phyloP scores from a whole-genome alignment of 37 sponge, comb jelly and placozoan species.

The Bolinopsis microptera region DNA sequence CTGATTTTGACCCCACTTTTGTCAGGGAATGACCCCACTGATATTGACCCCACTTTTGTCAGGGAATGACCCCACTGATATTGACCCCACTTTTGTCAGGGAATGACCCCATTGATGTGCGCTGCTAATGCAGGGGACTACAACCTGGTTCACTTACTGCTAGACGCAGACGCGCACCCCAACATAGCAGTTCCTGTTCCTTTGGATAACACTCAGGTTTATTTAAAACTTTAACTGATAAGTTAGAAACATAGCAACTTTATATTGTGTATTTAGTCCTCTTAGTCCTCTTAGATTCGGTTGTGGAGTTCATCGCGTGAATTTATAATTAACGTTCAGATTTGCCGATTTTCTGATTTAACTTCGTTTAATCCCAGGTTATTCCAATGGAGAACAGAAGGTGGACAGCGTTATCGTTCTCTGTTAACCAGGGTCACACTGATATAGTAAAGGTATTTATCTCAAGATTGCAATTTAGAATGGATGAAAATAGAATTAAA shows the following conservation, averaged over 20 bases:
- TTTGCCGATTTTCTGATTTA: too few species aligned
- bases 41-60: too few species aligned
- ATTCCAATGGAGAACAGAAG: slow-evolving; percentile 28
- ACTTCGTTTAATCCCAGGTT: slow-evolving; percentile 23
- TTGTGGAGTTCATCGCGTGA: neutral
- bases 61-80: too few species aligned
- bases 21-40: too few species aligned
- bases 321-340: neutral
- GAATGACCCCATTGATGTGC: slow-evolving; percentile 62
- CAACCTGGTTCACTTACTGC: slow-evolving; percentile 12
- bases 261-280: neutral
- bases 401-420: slow-evolving; percentile 56
- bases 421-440: slow-evolving; percentile 39
- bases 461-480: neutral
- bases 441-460: slow-evolving; percentile 51
- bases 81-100: too few species aligned
- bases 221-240: neutral
- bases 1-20: too few species aligned
- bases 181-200: slow-evolving; percentile 55
- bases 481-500: neutral
- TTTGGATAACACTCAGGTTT: slow-evolving; percentile 35
- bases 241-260: neutral
- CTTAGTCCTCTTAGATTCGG: neutral
- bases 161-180: slow-evolving; percentile 53
- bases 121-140: slow-evolving; percentile 64